Evolutionary conservation across 2,797 vertebrate species (phyloP).

Genomic region (Lates japonicus): DNA sequence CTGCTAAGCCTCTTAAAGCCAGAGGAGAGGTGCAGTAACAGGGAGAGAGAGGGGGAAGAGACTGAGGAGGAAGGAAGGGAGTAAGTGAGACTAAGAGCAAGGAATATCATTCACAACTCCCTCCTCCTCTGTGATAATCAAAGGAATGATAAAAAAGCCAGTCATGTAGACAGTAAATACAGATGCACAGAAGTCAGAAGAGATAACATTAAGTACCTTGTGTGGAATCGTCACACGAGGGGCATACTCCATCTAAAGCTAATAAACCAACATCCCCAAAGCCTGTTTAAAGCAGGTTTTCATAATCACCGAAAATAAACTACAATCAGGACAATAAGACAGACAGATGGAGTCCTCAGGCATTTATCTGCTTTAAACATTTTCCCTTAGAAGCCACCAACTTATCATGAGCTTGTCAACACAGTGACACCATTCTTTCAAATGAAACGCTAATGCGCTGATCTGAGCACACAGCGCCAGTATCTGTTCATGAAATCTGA

Average conservation of each 20-base stretch:
- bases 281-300: slow-evolving; percentile 86
- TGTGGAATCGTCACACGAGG: slow-evolving; percentile 66
- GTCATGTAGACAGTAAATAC: slow-evolving; percentile 81
- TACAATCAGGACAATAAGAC: slow-evolving; percentile 87
- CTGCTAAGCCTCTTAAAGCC: slow-evolving; percentile 93
- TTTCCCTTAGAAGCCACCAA: slow-evolving; percentile 86
- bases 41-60: slow-evolving; percentile 38
- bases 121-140: slow-evolving; percentile 77
- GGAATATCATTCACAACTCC: slow-evolving; percentile 73
- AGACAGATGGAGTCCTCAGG: slow-evolving; percentile 88
- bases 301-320: slow-evolving; percentile 89
- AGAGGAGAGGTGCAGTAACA: slow-evolving; percentile 86
- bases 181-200: slow-evolving; percentile 80
- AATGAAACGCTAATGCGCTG: slow-evolving; percentile 86
- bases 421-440: slow-evolving; percentile 90
- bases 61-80: slow-evolving; percentile 61
- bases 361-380: slow-evolving; percentile 88
- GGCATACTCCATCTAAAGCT: slow-evolving; percentile 82
- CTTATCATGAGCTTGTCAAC: slow-evolving; percentile 87
- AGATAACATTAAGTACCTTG: slow-evolving; percentile 80
- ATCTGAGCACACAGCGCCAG: slow-evolving; percentile 82
- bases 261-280: slow-evolving; percentile 87
- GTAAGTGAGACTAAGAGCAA: slow-evolving; percentile 68
- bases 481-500: slow-evolving; percentile 85
- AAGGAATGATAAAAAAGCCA: slow-evolving; percentile 80